Evolutionary conservation across 2,888 invertebrate species (phyloP), one percentile per base, ranked within the genome.

Genomic region (Sycophila texana): DNA sequence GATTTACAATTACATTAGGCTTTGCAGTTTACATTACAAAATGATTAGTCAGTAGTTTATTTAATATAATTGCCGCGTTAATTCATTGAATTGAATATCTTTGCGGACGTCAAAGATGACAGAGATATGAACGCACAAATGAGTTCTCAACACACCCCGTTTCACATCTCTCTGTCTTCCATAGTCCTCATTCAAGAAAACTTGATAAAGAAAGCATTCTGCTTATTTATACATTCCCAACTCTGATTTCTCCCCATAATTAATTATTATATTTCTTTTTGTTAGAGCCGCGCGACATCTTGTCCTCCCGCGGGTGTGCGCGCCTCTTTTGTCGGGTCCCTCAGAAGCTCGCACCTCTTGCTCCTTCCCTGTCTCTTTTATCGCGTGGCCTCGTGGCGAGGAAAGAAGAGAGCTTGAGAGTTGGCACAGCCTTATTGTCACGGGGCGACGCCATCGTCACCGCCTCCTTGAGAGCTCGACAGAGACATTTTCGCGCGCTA

Each of bases 391-490:
- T 39, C 39, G 39, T 7, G 10, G 10, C 39, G 39, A 10, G 7
- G 10, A 39, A 39, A 39, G 39, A 39, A 47, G 39, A 30, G 39
- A 63, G n/a, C n/a, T n/a, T n/a, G n/a, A 13, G 16, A 3, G 63
- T 39, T 39, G 39, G 60, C 26, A 39, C 30, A 39, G 30, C 18
- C 30, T 47, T 18, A 66, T 51, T 66, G 66, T 66, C 51, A 22
- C 18, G 18, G 58, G 16, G 53, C 53, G 53, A 4, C 53, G 16
- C 53, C 39, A 39, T 10, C 10, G 39, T 39, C 39, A n/a, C 47
- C n/a, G 63, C 26, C 63, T 63, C 39, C 63, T 39, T 39, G 30
- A 63, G 63, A 63, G 63, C 63, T 63, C 47, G 30, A 26, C 61
- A 18, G 22, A 14, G 51, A 20, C 14, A n/a, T 55, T 18, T 18